These are phyloP conservation scores for Odontocolon sp. DNA, from an alignment of 2,888 invertebrate genomes.

Conservation along the genomic window DNA sequence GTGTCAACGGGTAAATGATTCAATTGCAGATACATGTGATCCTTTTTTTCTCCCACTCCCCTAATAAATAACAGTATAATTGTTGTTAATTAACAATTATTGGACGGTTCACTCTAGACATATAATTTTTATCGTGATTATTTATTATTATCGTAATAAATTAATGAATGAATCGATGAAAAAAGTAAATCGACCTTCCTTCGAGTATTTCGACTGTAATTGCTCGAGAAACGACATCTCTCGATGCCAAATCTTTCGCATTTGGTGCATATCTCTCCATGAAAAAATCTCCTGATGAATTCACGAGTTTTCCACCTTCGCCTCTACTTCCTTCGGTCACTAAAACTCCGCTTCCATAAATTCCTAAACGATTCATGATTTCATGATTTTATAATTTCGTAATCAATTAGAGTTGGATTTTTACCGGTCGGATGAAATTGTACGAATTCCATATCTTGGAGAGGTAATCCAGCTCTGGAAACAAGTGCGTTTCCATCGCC, in stretches of 20 bases:
- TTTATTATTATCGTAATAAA: no score
- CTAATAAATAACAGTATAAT: no score
- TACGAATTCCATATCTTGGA: slow-evolving; percentile 98
- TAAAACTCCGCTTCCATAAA: slow-evolving; percentile 98
- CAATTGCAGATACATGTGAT: slow-evolving; percentile 95
- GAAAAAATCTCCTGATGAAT: slow-evolving; percentile 97
- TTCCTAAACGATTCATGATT: slow-evolving; percentile 84
- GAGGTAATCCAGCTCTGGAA: slow-evolving; percentile 94
- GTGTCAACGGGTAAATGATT: slow-evolving; percentile 97
- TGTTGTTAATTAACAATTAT: no score
- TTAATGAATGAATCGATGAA: not conserved
- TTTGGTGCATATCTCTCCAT: slow-evolving; percentile 99
- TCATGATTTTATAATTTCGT: not conserved
- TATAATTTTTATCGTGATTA: no score
- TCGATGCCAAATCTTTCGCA: slow-evolving; percentile 98
- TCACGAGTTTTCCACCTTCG: slow-evolving; percentile 97
- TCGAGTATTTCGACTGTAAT: slow-evolving; percentile 98
- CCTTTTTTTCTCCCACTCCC: slow-evolving; percentile 96
- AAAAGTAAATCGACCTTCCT: slow-evolving; percentile 82
- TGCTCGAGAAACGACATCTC: slow-evolving; percentile 97
- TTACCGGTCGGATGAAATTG: slow-evolving; percentile 99
- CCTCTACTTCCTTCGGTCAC: slow-evolving; percentile 98
- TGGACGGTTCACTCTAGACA: no score
- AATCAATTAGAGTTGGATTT: not conserved
- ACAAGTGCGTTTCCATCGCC: slow-evolving; percentile 98